Evolutionary conservation across 2,888 invertebrate species (phyloP).

Genomic region (Nephrotoma appendiculata): DNA sequence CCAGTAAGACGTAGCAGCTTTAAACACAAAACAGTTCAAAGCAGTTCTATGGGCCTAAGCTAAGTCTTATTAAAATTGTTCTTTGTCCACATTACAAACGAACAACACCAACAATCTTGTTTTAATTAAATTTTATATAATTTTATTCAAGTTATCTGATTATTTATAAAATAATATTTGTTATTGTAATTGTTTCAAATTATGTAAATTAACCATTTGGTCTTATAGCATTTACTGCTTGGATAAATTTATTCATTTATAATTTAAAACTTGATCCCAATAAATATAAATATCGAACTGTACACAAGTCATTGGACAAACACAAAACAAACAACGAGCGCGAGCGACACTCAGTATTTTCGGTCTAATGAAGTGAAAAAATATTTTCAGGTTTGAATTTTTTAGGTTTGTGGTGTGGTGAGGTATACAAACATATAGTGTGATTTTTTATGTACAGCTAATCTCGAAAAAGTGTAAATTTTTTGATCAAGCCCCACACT

Average conservation of each 20-base stretch:
- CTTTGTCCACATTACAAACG: too few relatives aligned
- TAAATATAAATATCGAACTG: not conserved
- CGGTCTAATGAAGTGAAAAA: not conserved
- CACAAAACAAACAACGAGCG: not conserved
- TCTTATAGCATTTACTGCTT: not conserved
- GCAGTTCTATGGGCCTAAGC: too few relatives aligned
- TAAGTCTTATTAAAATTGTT: too few relatives aligned
- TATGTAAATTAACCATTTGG: not conserved
- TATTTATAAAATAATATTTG: not conserved
- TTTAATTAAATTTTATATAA: not conserved
- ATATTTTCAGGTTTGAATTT: too few relatives aligned
- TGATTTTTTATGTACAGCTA: not conserved
- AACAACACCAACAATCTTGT: not conserved
- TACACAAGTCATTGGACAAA: not conserved
- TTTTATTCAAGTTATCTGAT: not conserved
- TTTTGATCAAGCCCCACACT: not conserved
- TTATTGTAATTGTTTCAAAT: not conserved
- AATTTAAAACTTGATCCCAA: not conserved
- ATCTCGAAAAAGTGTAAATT: not conserved
- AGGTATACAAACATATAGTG: not conserved
- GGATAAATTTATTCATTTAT: not conserved
- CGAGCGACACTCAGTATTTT: not conserved
- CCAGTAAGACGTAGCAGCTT: too few relatives aligned
- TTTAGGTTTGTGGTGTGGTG: not conserved
- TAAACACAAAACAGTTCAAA: too few relatives aligned